Evolutionary conservation across 2,113 vertebrate genomes (phyloP).

Genomic region (Lonchura striata): DNA sequence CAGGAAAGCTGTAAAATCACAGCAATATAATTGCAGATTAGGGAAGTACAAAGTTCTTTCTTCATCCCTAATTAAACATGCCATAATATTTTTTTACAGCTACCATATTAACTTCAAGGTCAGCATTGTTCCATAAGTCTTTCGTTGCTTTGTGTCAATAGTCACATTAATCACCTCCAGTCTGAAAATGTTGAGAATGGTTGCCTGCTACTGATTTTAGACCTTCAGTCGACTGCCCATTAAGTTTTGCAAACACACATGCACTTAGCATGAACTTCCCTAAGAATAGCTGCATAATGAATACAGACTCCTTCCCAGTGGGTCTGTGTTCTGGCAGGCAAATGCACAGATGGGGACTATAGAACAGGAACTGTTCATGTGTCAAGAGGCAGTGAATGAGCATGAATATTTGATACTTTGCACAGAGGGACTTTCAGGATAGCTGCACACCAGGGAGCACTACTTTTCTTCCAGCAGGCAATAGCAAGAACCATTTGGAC

Average conservation of each 20-base stretch:
- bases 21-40: not conserved
- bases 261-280: not conserved
- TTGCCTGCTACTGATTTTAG: not conserved
- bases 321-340: not conserved
- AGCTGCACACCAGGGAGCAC: not conserved
- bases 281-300: not conserved
- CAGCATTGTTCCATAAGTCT: not conserved
- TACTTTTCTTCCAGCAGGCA: not conserved
- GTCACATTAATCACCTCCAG: not conserved
- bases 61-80: not conserved
- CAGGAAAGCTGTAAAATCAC: not conserved
- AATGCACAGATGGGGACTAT: fast-evolving
- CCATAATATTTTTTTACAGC: not conserved
- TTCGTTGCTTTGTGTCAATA: not conserved
- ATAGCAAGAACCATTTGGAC: not conserved
- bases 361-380: not conserved
- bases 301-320: not conserved
- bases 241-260: not conserved
- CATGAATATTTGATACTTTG: not conserved
- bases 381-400: not conserved
- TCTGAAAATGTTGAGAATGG: not conserved
- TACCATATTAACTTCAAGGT: not conserved
- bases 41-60: not conserved
- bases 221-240: not conserved
- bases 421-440: not conserved